Evolutionary conservation across 2,797 vertebrate species (phyloP), one percentile per base, ranked within the genome.

Genomic region (Sparidentex hasta): DNA sequence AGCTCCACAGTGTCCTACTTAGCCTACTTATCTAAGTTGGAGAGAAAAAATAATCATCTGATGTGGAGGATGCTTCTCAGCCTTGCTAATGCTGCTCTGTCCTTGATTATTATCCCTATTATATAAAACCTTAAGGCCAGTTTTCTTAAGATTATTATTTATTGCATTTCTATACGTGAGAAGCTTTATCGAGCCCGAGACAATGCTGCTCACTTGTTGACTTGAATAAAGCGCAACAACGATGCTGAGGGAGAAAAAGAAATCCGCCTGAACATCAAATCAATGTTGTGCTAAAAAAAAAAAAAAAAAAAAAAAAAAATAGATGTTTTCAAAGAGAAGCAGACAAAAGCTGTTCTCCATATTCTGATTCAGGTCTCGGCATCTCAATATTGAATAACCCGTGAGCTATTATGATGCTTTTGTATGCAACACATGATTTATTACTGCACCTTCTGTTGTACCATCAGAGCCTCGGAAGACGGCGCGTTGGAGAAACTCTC

Each of bases 81-180:
- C 74, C 63, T 65, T 71, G 65, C 81, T 89, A 88, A 90, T 87
- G 83, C 90, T 73, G 81, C 65, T 76, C 74, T 80, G 87, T 85
- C 87, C 90, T 93, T 88, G 88, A 87, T 92, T 82, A 76, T 86
- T 71, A 87, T 81, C 87, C 88, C 81, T 90, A 85, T 91, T 93
- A 89, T 88, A 88, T 86, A 81, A 80, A 78, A 59, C 85, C 90
- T 91, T 72, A 83, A 78, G 84, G 90, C 79, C 23, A 68, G 7
- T 81, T 88, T 77, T 74, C 54, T 74, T 79, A 56, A 82, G 33
- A 44, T 69, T 11, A 70, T 59, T 66, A 70, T 59, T 66, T 47
- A 72, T 33, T 76, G 38, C 44, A 25, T 63, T 78, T 83, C 13
- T 59, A 71, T 65, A 71, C 16, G 46, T 73, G 23, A 70, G 68